Conservation (phyloP, 2,888 invertebrate species). For the Lumbricus terrestris region DNA sequence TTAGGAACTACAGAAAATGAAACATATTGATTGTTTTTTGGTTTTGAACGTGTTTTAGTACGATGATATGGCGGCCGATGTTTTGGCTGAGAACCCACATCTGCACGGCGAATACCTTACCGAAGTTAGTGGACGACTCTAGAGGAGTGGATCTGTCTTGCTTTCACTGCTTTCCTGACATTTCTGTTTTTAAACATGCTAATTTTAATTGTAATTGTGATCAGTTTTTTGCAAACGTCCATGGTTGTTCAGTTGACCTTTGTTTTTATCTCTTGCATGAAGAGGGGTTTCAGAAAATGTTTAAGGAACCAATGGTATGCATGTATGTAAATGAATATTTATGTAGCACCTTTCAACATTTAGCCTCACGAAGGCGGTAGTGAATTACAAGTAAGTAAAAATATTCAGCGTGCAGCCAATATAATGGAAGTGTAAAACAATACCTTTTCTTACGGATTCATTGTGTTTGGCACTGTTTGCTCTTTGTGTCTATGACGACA, state of each 20-base stretch:
- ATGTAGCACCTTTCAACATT: too few species aligned
- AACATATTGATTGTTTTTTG: background rate
- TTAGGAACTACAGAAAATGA: background rate
- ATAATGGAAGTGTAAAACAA: too few species aligned
- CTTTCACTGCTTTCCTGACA: too few species aligned
- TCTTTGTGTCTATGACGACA: too few species aligned
- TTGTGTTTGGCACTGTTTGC: too few species aligned
- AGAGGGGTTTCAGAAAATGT: too few species aligned
- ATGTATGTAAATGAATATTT: background rate
- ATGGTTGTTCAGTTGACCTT: background rate
- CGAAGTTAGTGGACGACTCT: constrained; percentile 68
- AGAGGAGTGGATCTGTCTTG: background rate
- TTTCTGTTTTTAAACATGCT: too few species aligned
- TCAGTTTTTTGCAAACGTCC: background rate
- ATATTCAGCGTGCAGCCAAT: too few species aligned
- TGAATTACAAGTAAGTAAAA: too few species aligned
- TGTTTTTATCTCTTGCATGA: background rate
- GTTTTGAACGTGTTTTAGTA: constrained; percentile 63
- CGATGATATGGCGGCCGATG: constrained; percentile 94
- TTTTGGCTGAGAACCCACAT: constrained; percentile 93
- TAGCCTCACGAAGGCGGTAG: too few species aligned
- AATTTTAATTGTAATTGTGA: too few species aligned
- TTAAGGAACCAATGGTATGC: background rate
- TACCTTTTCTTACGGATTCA: too few species aligned
- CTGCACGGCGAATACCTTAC: constrained; percentile 91